phyloP scores from a whole-genome alignment of 2,113 vertebrate species.

The Scortum barcoo region DNA sequence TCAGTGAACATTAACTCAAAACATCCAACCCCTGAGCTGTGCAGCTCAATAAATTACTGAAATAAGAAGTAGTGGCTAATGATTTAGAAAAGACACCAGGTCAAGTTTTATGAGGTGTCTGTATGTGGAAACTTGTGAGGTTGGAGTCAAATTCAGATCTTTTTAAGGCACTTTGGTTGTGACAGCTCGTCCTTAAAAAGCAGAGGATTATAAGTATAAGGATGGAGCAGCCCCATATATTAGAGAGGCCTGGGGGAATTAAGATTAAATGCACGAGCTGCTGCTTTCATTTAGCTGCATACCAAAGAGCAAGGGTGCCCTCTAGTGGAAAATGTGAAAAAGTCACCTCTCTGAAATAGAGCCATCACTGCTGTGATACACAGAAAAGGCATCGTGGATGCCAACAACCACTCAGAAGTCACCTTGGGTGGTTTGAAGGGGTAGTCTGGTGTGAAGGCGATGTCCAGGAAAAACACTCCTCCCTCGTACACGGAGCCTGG shows the following conservation, averaged over 20 bases:
- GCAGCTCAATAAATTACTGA: neutral
- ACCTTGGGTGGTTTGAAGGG: slow-evolving; percentile 99
- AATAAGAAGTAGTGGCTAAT: neutral
- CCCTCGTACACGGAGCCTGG: slow-evolving; percentile 97
- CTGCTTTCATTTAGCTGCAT: neutral
- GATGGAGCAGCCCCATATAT: neutral
- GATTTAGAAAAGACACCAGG: neutral
- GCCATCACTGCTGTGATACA: neutral
- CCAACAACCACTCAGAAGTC: slow-evolving; percentile 30
- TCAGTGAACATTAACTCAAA: neutral
- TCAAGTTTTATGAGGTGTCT: neutral
- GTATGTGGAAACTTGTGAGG: neutral
- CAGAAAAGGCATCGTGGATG: neutral
- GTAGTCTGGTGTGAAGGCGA: slow-evolving; percentile 98
- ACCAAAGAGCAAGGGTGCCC: slow-evolving; percentile 6
- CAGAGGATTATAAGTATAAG: neutral
- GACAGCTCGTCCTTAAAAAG: neutral
- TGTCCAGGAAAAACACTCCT: slow-evolving; percentile 97
- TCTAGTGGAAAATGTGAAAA: slow-evolving; percentile 43
- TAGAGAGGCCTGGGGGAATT: neutral
- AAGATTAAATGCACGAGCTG: neutral
- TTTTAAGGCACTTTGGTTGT: neutral
- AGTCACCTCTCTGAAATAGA: neutral
- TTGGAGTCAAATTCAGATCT: neutral
- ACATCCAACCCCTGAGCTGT: neutral